Evolutionary conservation across 2,113 vertebrate genomes (phyloP).

Genomic region (Phrynosoma platyrhinos): DNA sequence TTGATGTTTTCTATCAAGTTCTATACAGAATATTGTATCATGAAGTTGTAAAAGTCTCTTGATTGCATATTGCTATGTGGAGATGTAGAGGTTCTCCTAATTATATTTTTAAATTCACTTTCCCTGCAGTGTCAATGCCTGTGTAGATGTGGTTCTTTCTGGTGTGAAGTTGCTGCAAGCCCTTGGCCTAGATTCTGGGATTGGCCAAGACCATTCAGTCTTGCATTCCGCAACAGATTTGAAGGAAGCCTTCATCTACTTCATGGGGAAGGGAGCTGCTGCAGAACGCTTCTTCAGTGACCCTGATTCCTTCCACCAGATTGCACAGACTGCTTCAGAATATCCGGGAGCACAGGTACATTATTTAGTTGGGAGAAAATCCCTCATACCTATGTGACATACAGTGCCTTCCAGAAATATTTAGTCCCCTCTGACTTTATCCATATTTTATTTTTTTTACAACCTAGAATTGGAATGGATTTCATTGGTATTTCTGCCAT

Average conservation of each 20-base stretch:
- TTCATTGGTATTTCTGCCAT: no score
- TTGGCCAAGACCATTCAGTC: slow-evolving; percentile 83
- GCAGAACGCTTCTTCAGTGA: slow-evolving; percentile 96
- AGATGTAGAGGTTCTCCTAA: not conserved
- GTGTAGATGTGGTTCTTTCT: slow-evolving; percentile 94
- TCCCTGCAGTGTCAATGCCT: slow-evolving; percentile 89
- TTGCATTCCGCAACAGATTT: slow-evolving; percentile 86
- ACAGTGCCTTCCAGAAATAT: accelerated
- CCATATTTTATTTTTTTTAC: no score
- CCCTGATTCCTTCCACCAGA: slow-evolving; percentile 80
- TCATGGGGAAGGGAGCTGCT: slow-evolving; percentile 90
- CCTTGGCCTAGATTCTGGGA: slow-evolving; percentile 82
- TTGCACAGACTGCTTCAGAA: slow-evolving; percentile 84
- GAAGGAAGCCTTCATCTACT: slow-evolving; percentile 88
- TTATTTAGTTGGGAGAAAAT: not conserved
- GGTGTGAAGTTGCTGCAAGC: slow-evolving; percentile 92
- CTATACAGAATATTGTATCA: not conserved
- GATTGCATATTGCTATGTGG: not conserved
- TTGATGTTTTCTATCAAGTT: not conserved
- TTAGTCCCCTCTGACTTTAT: accelerated
- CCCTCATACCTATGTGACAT: accelerated
- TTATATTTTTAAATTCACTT: not conserved
- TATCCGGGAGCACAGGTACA: slow-evolving; percentile 89
- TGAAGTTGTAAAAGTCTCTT: not conserved
- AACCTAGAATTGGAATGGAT: no score